Base-by-base conservation (phyloP, 2,797 vertebrate species). In the Anguilla marmorata region DNA sequence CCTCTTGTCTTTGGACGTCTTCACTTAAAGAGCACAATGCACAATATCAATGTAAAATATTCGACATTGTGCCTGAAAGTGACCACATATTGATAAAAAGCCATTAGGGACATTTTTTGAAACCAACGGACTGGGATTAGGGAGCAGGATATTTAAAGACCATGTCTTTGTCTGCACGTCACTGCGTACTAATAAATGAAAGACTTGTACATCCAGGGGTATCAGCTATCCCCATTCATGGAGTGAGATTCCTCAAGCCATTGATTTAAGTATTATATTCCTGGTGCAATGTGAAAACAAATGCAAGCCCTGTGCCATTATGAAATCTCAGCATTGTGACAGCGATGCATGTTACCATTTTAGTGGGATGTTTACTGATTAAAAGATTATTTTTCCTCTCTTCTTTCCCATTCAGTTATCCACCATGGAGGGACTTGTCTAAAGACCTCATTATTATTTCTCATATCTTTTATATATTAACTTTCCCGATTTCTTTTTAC, bases 361-460 rank as follows among this genome's bases (percentile, higher is more conserved):
- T 19, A 80, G 48, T 58, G 79, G 30, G 37, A 76, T 79, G 60
- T 3, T 72, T 74, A 50, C 84, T 60, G 33, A 60, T 54, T 88
- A 58, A 79, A 66, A 27, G 0, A 7, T 60, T 24, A 24, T 45
- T 76, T 56, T 6, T 86, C 41, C 7, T 69, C 16, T 82, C n/a
- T 91, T 90, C 50, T 89, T 86, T 87, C 83, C 90, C 87, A 94
- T 93, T 88, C 92, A 95, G 94, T 89, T 92, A 30, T 93, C 90
- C 92, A 89, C 84, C 69, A 92, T 94, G 94, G 94, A 93, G 27
- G 88, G 89, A 89, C 89, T 92, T 86, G 33, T 92, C 89, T 93
- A 91, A 91, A 92, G 91, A 92, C 91, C 87, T 89, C 89, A 85
- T 87, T 84, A 89, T 19, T 69, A 30, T 83, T 56, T 66, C 83